Evolutionary conservation across 2,113 vertebrate species (phyloP), one percentile per base, ranked within the genome.

Genomic region (Columbina picui): DNA sequence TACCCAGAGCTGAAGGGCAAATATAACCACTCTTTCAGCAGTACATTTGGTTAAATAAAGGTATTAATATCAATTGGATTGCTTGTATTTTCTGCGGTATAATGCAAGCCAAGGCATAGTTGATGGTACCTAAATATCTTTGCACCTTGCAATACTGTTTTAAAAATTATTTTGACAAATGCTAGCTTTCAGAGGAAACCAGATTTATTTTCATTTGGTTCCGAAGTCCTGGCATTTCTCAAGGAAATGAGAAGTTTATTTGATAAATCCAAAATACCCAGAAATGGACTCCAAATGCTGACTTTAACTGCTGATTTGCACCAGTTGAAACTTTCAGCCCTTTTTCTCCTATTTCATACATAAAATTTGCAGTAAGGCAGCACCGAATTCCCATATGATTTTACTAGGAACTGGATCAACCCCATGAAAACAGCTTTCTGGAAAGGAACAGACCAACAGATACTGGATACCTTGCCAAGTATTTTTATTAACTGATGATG

Each of bases 401-500:
- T 89, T 43, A 10, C 60, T 30, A 27, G 80, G 73, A 92, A 75
- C 34, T 36, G 84, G 34, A 90, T 36, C 86, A 89, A 52, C 38
- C 56, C 52, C 52, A 26, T 60, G 10, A 91, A 84, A 75, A 30
- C 38, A 47, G 41, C 39, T 71, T 63, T 47, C 64, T 94, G 80
- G 80, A 90, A 94, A 93, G 53, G 43, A 90, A 36, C 47, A 92
- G 64, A 49, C 80, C 27, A 78, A 84, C 38, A 68, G 73, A 61
- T 8, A 63, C 29, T 10, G 8, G 74, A n/a, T 67, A 74, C 50
- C 43, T 67, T 59, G 88, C 63, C 92, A 84, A 81, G 55, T 22
- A 49, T 80, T 95, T 97, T 92, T 77, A 86, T 59, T 69, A 94
- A 55, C 50, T 63, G 88, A 89, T 95, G 95, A 95, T 86, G 63